Percentiles rank a stretch among this genome's conserved stretches.
Conservation (phyloP, 37 sponge, comb jelly and placozoan species). For the Axinella damicornis region DNA sequence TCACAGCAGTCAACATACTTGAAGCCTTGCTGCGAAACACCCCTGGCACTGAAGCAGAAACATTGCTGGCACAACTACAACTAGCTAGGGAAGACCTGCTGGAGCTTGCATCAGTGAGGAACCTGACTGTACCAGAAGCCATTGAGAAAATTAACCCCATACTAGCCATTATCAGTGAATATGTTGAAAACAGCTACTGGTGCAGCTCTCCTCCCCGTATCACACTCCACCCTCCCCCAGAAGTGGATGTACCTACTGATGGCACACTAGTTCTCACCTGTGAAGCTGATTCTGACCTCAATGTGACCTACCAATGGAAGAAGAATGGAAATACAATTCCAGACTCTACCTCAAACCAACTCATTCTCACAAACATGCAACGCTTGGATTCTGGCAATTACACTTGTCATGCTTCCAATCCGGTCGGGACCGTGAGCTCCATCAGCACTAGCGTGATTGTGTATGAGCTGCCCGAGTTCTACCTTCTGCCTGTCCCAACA, state of each 20-base stretch:
- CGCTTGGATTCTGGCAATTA: slow-evolving; percentile 21
- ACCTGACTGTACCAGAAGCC: neutral
- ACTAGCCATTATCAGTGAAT: neutral
- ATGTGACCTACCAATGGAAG: slow-evolving; percentile 16
- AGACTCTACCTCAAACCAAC: neutral
- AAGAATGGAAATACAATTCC: slow-evolving; percentile 28
- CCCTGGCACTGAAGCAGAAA: no score
- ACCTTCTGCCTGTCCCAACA: neutral
- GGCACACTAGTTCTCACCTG: slow-evolving; percentile 3
- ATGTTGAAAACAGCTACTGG: slow-evolving; percentile 12
- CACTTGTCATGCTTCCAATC: no score
- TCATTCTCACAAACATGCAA: neutral
- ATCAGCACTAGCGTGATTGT: slow-evolving; percentile 9
- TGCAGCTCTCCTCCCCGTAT: slow-evolving; percentile 35
- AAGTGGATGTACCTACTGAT: neutral
- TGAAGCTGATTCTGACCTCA: neutral
- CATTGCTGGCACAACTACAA: neutral
- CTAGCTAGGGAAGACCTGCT: neutral
- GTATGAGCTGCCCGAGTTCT: slow-evolving; percentile 22
- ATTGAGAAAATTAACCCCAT: neutral
- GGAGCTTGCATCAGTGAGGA: neutral
- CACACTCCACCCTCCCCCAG: neutral
- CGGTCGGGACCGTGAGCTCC: slow-evolving; percentile 16
- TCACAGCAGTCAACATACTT: neutral
- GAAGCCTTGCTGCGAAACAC: neutral